Conservation (phyloP, 1,140 invertebrate genomes). For the Eumeta japonica region DNA sequence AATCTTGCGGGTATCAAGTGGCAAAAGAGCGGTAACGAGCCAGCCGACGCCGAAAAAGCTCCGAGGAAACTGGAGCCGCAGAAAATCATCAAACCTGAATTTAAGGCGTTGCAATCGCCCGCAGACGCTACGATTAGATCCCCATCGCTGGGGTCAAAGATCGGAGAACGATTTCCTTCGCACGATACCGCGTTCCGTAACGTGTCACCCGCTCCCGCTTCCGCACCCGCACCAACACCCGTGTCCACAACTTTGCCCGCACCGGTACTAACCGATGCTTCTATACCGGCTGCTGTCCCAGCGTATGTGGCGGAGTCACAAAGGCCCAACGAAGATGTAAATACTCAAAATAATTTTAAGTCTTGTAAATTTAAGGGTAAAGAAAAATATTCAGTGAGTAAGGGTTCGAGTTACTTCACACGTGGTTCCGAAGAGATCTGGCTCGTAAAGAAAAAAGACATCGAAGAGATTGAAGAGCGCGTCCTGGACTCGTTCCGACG, state of each 20-base stretch:
- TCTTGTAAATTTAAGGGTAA: slow-evolving; percentile 44
- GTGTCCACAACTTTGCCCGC: slow-evolving; percentile 29
- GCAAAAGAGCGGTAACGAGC: slow-evolving; percentile 25
- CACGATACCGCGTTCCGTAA: slow-evolving; percentile 48
- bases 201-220: slow-evolving; percentile 34
- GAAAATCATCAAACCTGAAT: slow-evolving; percentile 48
- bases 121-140: slow-evolving; percentile 43
- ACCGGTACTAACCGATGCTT: slow-evolving; percentile 17
- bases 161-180: slow-evolving; percentile 43
- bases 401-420: slow-evolving; percentile 45
- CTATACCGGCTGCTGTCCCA: slow-evolving; percentile 21
- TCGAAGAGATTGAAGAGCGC: slow-evolving; percentile 46
- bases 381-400: slow-evolving; percentile 42
- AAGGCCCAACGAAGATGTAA: slow-evolving; percentile 34
- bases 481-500: slow-evolving; percentile 45
- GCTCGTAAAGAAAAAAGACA: slow-evolving; percentile 52
- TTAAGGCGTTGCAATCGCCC: slow-evolving; percentile 36
- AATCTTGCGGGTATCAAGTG: slow-evolving; percentile 24
- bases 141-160: slow-evolving; percentile 37
- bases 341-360: slow-evolving; percentile 39
- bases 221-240: slow-evolving; percentile 13
- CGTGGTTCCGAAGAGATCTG: slow-evolving; percentile 48
- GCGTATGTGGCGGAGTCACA: slow-evolving; percentile 12
- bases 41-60: slow-evolving; percentile 22
- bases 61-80: slow-evolving; percentile 33